Percentiles rank a stretch among this genome's conserved stretches.
Evolutionary conservation across 2,113 vertebrate genomes (phyloP).

Genomic region (Sprattus sprattus): DNA sequence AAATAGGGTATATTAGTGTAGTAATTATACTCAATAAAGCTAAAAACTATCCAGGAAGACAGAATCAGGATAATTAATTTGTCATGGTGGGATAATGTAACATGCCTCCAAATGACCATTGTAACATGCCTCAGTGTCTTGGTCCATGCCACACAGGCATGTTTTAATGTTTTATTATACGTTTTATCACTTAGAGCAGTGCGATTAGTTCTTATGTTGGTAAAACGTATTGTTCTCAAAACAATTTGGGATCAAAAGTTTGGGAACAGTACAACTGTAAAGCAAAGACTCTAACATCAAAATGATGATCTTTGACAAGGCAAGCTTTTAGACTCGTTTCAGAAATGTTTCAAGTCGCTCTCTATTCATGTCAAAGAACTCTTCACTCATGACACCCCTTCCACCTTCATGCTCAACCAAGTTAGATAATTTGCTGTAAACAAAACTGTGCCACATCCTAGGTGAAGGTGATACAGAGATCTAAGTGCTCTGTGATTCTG

Average conservation of each 20-base stretch:
- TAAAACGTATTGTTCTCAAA: too few species aligned
- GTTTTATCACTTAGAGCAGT: too few species aligned
- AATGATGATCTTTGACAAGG: neutral
- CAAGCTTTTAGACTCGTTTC: neutral
- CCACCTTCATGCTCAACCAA: neutral
- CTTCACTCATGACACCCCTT: neutral
- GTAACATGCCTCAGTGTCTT: too few species aligned
- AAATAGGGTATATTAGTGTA: too few species aligned
- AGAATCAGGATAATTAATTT: neutral
- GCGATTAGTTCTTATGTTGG: too few species aligned
- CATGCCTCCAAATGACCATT: neutral
- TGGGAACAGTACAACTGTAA: neutral
- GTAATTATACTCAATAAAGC: neutral
- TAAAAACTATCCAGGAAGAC: neutral
- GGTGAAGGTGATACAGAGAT: too few species aligned
- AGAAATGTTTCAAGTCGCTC: neutral
- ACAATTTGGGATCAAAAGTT: neutral
- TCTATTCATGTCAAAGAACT: neutral
- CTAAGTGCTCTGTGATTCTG: too few species aligned
- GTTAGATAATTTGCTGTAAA: too few species aligned
- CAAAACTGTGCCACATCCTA: too few species aligned
- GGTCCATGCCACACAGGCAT: too few species aligned
- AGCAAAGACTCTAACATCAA: neutral
- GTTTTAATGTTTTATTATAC: too few species aligned
- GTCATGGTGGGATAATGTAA: neutral